These are phyloP conservation scores for Staurois parvus DNA, from an alignment of 2,797 vertebrate genomes.

Conservation along the genomic window DNA sequence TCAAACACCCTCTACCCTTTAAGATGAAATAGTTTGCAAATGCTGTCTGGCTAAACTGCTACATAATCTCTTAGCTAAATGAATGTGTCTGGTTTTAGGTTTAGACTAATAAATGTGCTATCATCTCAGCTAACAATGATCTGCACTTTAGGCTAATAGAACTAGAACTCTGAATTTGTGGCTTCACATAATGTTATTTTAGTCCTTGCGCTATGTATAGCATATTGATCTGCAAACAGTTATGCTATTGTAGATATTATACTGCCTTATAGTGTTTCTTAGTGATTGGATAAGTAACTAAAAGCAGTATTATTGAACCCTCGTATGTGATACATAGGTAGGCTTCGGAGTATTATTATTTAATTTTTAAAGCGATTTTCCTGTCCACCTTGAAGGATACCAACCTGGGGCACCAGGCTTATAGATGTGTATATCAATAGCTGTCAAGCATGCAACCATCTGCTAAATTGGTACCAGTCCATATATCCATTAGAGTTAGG, in stretches of 20 bases:
- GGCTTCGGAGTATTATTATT: background rate
- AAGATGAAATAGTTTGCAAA: conserved; percentile 2
- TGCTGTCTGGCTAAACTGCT: conserved; percentile 2
- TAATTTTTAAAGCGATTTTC: background rate
- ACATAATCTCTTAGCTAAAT: conserved; percentile 26
- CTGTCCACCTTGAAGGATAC: background rate
- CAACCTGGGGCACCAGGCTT: too few relatives aligned
- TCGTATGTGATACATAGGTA: background rate
- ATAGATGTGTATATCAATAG: background rate
- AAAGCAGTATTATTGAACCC: background rate
- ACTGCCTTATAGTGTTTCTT: conserved; percentile 2
- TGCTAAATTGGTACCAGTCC: too few relatives aligned
- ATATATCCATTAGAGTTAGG: too few relatives aligned
- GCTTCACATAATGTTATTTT: conserved; percentile 1
- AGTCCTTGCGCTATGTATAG: conserved; percentile 18
- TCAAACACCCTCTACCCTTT: conserved; percentile 4
- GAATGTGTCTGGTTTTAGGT: conserved; percentile 35
- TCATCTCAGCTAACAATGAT: conserved; percentile 16
- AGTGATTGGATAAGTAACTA: background rate
- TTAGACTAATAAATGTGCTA: conserved; percentile 46
- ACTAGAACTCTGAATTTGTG: conserved; percentile 21
- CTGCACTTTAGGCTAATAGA: conserved; percentile 36
- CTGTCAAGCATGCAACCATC: too few relatives aligned
- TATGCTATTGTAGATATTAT: background rate
- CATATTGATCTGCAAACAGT: background rate